Evolutionary conservation across 2,113 vertebrate species (phyloP).

Genomic region (Mastomys coucha): DNA sequence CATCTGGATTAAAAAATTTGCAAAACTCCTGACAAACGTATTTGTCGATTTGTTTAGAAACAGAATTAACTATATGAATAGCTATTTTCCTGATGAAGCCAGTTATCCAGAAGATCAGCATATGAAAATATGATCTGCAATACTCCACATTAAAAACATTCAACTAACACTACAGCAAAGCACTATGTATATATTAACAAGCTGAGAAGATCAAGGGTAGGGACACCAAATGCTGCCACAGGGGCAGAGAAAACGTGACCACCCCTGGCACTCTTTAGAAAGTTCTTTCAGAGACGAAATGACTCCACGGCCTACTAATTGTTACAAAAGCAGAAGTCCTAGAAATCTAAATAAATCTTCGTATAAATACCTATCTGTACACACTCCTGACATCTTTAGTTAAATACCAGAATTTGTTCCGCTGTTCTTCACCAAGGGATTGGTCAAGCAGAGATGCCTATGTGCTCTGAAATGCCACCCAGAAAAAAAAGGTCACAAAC

Average conservation of each 20-base stretch:
- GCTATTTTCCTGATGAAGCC: not conserved
- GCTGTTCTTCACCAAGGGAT: not conserved
- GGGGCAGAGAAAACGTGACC: not conserved
- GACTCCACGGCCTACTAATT: not conserved
- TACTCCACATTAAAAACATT: not conserved
- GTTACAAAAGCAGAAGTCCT: not conserved
- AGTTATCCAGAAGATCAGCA: not conserved
- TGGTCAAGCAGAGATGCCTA: not conserved
- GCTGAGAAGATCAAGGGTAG: not conserved
- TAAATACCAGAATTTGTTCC: not conserved
- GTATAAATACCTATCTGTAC: not conserved
- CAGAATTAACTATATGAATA: not conserved
- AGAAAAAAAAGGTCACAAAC: not conserved
- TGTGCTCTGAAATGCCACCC: not conserved
- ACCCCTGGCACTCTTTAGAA: not conserved
- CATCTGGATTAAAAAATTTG: not conserved
- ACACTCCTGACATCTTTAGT: not conserved
- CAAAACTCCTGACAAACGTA: not conserved
- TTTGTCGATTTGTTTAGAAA: slow-evolving; percentile 5
- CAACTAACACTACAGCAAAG: not conserved
- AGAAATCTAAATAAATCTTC: not conserved
- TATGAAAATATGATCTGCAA: not conserved
- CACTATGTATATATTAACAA: not conserved
- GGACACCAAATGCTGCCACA: not conserved
- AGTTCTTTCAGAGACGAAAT: not conserved